Percentiles rank a stretch among this genome's conserved stretches.
phyloP scores from a whole-genome alignment of 2,797 vertebrate species.

The Mormyrus proboscirostris region DNA sequence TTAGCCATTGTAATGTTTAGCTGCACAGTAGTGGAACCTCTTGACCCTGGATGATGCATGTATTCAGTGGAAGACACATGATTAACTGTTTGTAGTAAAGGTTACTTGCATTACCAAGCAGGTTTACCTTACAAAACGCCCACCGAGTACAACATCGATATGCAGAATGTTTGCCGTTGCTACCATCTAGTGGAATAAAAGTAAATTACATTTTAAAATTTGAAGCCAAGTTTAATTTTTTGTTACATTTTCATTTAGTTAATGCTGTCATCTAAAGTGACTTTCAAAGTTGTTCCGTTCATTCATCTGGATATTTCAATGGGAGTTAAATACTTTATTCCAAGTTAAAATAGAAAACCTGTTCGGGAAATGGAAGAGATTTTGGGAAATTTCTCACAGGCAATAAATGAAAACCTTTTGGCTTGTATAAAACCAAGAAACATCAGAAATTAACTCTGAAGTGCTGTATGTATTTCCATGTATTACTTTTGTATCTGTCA shows the following conservation, averaged over 20 bases:
- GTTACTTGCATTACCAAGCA: not conserved
- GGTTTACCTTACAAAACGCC: not conserved
- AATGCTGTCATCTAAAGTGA: not conserved
- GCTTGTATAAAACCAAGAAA: not conserved
- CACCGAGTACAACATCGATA: not conserved
- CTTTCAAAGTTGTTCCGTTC: not conserved
- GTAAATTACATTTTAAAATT: not conserved
- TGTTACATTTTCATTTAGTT: not conserved
- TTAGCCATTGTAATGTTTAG: not conserved
- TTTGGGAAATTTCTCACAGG: not conserved
- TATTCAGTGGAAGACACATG: not conserved
- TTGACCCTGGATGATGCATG: not conserved
- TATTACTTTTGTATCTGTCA: not conserved
- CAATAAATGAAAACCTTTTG: not conserved
- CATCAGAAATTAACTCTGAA: not conserved
- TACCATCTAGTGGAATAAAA: constrained; percentile 18
- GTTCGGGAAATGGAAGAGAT: not conserved
- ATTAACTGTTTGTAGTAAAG: not conserved
- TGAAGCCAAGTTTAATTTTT: not conserved
- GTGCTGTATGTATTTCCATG: not conserved
- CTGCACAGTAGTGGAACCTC: not conserved
- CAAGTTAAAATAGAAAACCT: not conserved
- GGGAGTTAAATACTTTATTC: not conserved
- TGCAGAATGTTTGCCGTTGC: constrained; percentile 2
- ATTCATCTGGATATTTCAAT: not conserved